These are phyloP conservation scores for Papilio aristodemus DNA, from an alignment of 1,140 invertebrate species.

Conservation along the genomic window DNA sequence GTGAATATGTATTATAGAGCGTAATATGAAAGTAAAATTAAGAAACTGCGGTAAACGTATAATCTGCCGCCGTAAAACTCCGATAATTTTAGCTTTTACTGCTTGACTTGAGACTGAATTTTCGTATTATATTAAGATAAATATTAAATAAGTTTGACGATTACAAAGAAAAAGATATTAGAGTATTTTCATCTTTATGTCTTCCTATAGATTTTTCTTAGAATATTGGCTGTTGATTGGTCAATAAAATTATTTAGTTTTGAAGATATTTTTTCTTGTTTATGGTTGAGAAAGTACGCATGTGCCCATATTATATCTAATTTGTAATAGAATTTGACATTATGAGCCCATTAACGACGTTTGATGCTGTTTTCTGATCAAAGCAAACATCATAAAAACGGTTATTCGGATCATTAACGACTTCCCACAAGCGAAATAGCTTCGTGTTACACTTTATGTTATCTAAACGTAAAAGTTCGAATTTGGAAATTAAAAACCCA, in stretches of 20 bases:
- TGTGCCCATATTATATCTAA: conserved; percentile 38
- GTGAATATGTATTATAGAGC: no score
- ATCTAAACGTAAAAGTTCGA: conserved; percentile 50
- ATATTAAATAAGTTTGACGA: neutral
- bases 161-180: neutral
- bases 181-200: neutral
- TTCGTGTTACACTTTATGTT: conserved; percentile 59
- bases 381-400: conserved; percentile 74
- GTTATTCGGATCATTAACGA: conserved; percentile 70
- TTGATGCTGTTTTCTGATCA: conserved; percentile 67
- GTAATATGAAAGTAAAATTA: no score
- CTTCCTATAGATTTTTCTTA: neutral
- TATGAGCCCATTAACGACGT: conserved; percentile 63
- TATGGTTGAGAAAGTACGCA: conserved; percentile 13
- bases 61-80: no score
- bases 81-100: no score
- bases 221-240: conserved; percentile 1
- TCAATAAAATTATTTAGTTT: conserved; percentile 6
- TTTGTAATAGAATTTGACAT: conserved; percentile 60
- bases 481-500: conserved; percentile 32
- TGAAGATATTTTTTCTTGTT: neutral
- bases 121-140: neutral
- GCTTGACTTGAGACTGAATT: no score
- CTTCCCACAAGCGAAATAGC: conserved; percentile 65
- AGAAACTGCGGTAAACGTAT: no score